phyloP scores from a whole-genome alignment of 2,797 vertebrate genomes.

The Tenualosa thibaudeaui region DNA sequence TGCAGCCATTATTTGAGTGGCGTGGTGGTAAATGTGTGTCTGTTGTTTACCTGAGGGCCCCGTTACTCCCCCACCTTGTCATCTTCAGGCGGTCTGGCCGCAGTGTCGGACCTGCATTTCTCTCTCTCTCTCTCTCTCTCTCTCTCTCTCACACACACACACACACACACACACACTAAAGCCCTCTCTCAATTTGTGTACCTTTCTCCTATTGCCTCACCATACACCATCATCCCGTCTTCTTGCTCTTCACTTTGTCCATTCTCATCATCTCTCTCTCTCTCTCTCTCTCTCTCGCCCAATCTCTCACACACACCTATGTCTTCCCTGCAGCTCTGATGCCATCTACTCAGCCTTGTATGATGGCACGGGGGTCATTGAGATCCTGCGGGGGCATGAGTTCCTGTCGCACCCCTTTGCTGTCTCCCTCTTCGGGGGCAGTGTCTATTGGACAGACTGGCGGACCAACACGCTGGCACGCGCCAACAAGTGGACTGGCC shows the following conservation, averaged over 20 bases:
- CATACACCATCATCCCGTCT: background rate
- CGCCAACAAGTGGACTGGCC: constrained; percentile 98
- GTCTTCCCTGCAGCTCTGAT: constrained; percentile 84
- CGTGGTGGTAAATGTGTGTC: constrained; percentile 1
- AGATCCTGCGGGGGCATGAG: constrained; percentile 94
- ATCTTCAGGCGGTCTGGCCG: background rate
- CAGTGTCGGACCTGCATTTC: background rate
- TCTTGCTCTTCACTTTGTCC: background rate
- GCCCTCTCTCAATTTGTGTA: background rate
- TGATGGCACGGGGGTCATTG: constrained; percentile 89
- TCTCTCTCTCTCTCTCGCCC: background rate
- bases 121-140: background rate
- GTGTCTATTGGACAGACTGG: constrained; percentile 99
- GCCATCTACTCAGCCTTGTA: constrained; percentile 98
- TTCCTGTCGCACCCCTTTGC: constrained; percentile 98
- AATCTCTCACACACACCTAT: constrained; percentile 36
- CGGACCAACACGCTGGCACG: constrained; percentile 94
- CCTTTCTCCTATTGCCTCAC: background rate
- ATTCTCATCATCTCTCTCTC: background rate
- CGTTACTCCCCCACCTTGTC: constrained; percentile 29
- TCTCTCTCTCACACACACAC: background rate
- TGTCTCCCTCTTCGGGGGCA: constrained; percentile 93
- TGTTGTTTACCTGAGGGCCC: constrained; percentile 28
- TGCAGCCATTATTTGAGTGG: constrained; percentile 33
- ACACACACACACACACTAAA: too few relatives aligned